Base-by-base conservation (phyloP, 2,797 vertebrate genomes). In the Sebastes reedi region DNA sequence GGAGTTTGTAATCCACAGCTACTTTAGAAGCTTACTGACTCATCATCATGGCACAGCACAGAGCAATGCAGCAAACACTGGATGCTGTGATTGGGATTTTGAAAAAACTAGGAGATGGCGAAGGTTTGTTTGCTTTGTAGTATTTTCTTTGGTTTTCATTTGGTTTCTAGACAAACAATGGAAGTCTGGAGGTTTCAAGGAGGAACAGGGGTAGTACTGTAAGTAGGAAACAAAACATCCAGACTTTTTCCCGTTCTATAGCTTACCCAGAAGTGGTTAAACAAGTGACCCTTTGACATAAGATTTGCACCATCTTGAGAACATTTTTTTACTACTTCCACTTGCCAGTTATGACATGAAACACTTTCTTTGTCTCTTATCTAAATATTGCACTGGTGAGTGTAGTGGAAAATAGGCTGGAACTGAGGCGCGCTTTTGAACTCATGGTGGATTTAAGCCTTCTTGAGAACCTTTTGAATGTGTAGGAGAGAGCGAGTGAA, bases 401-500 rank as follows among this genome's bases (percentile, higher is more conserved):
- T 54, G 27, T 11, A 8, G 12, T 4, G 10, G 13, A 22, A 77
- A 70, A 75, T 14, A 50, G 39, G 7, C 36, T 86, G 55, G 46
- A 77, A 55, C 10, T 32, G 59, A 67, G 67, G 36, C 24, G 6
- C 32, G 56, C 55, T 50, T 89, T 75, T 89, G 50, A 82, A 86
- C 54, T 71, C 30, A 6, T 59, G 50, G 27, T 81, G 72, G 66
- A 80, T 81, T 80, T 79, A 76, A 87, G 73, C 83, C 84, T 79
- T 81, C 68, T 87, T 80, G 71, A 91, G 85, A 80, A 62, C 59
- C 68, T 61, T 52, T 82, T 84, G 67, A 83, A 83, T 79, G 81
- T 79, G 87, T 79, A 86, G 87, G 77, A 91, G 82, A 92, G 80
- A 80, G 81, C 24, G 11, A 85, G 83, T 74, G 70, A 76, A 73